phyloP scores from a whole-genome alignment of 2,888 invertebrate genomes.

The Dione juno region DNA sequence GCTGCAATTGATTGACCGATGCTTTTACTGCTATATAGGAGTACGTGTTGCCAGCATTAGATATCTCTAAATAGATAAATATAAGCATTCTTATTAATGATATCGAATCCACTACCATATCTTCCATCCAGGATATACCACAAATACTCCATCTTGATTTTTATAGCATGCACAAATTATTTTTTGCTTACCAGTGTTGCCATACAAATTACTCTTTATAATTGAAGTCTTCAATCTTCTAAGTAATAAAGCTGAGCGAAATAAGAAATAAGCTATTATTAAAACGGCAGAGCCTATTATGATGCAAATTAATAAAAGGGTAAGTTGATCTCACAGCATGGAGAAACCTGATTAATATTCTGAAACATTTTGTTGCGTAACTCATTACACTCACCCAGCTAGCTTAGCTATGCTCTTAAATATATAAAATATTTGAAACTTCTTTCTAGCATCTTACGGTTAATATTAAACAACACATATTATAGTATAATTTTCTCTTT shows the following conservation, averaged over 20 bases:
- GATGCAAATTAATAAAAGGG: constrained; percentile 36
- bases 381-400: too few relatives aligned
- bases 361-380: constrained; percentile 13
- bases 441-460: too few relatives aligned
- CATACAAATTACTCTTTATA: constrained; percentile 6
- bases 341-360: constrained; percentile 34
- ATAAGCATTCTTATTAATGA: too few relatives aligned
- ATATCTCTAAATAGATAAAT: too few relatives aligned
- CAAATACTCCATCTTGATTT: neutral
- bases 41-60: too few relatives aligned
- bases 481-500: too few relatives aligned
- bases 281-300: constrained; percentile 25
- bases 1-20: too few relatives aligned
- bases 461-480: too few relatives aligned
- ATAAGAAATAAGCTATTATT: constrained; percentile 21
- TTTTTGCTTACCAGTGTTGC: constrained; percentile 5
- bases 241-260: constrained; percentile 21
- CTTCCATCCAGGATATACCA: neutral
- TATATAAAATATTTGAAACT: neutral
- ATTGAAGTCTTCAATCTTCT: constrained; percentile 12
- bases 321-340: constrained; percentile 35
- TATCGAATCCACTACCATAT: too few relatives aligned
- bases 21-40: too few relatives aligned
- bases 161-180: neutral
- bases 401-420: neutral